phyloP scores from a whole-genome alignment of 2,888 invertebrate species.

The Heterodera filipjevi region DNA sequence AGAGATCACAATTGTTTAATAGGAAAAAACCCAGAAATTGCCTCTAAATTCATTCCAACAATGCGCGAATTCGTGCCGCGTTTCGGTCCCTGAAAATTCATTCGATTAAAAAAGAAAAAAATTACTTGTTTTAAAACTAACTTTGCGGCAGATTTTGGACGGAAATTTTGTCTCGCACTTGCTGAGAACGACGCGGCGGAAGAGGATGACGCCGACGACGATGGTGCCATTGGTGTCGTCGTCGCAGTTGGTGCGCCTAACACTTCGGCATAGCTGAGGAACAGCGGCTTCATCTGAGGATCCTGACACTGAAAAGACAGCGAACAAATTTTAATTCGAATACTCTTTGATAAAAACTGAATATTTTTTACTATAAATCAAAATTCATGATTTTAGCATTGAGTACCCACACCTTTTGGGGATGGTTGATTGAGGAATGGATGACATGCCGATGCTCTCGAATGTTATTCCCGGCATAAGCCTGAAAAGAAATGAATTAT shows the following conservation, averaged over 20 bases:
- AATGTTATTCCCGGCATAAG: constrained; percentile 99
- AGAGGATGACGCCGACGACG: constrained; percentile 8
- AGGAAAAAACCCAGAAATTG: not conserved
- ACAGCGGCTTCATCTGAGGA: constrained; percentile 44
- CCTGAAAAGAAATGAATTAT: constrained; percentile 66
- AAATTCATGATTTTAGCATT: too few species aligned
- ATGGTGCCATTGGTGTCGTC: not conserved
- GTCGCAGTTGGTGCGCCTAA: constrained; percentile 34
- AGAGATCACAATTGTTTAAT: not conserved
- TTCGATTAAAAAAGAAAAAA: constrained; percentile 16
- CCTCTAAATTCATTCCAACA: constrained; percentile 67
- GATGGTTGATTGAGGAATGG: constrained; percentile 32
- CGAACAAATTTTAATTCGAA: not conserved
- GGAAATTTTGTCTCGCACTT: constrained; percentile 13
- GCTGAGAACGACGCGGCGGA: constrained; percentile 12
- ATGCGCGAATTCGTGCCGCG: constrained; percentile 52
- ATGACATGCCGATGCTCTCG: constrained; percentile 64
- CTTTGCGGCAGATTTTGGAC: constrained; percentile 45
- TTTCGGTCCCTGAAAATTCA: constrained; percentile 50
- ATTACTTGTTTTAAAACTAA: constrained; percentile 32
- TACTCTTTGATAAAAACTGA: not conserved
- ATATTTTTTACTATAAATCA: too few species aligned
- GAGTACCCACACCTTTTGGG: constrained; percentile 7
- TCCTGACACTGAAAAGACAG: constrained; percentile 34
- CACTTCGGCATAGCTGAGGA: constrained; percentile 42